Conservation (phyloP, 1,140 invertebrate genomes). For the Zaprionus tsacasi region DNA sequence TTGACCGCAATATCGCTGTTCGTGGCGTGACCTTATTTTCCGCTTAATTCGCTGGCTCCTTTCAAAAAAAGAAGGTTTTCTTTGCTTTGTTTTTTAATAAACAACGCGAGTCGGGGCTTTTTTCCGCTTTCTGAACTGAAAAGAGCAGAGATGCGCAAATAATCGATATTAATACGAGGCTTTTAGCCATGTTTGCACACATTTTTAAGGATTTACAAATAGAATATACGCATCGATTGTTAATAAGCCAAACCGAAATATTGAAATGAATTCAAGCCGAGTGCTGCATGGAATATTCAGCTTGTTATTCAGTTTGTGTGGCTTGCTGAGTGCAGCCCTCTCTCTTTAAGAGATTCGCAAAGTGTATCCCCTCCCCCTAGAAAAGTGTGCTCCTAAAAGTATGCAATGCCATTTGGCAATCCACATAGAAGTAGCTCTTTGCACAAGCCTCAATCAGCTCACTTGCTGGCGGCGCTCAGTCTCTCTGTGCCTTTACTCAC, state of each 20-base stretch:
- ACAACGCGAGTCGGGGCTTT: not conserved
- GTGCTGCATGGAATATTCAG: conserved; percentile 8
- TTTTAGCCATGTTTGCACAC: not conserved
- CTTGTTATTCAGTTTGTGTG: conserved; percentile 14
- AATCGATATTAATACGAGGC: conserved; percentile 20
- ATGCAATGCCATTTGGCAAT: conserved; percentile 60
- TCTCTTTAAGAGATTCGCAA: conserved; percentile 38
- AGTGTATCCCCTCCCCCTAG: conserved; percentile 26
- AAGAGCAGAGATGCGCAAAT: conserved; percentile 28
- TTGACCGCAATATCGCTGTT: conserved; percentile 73
- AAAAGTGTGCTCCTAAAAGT: conserved; percentile 43
- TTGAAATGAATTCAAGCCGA: not conserved
- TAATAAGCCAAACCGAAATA: not conserved
- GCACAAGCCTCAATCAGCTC: conserved; percentile 37
- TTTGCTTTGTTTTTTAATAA: conserved; percentile 41
- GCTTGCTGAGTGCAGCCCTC: not conserved
- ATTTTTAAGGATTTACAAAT: not conserved
- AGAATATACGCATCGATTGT: not conserved
- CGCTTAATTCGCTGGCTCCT: conserved; percentile 11
- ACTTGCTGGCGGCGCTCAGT: conserved; percentile 33
- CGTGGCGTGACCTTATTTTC: conserved; percentile 63
- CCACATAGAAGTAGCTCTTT: conserved; percentile 46
- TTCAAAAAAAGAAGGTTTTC: conserved; percentile 10
- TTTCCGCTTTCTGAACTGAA: conserved; percentile 41
- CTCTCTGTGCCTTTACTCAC: not conserved